Evolutionary conservation across 2,888 invertebrate species (phyloP).

Genomic region (Tinea trinotella): DNA sequence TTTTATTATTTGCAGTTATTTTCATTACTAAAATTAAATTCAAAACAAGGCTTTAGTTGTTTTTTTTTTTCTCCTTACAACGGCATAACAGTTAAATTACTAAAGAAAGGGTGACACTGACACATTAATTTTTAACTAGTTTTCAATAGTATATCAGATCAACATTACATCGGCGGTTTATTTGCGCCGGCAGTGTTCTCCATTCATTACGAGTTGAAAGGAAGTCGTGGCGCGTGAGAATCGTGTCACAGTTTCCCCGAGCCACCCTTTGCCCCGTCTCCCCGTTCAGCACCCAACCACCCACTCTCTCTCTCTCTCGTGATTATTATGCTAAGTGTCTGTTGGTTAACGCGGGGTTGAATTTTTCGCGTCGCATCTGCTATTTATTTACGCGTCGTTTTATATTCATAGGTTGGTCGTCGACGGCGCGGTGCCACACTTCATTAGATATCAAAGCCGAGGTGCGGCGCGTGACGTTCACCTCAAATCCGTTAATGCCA

Average conservation of each 20-base stretch:
- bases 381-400: constrained; percentile 68
- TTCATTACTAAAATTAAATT: too few species aligned
- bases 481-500: constrained; percentile 12
- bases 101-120: constrained; percentile 21
- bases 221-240: constrained; percentile 66
- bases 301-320: constrained; percentile 38
- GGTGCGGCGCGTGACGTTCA: constrained; percentile 2
- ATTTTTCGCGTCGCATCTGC: constrained; percentile 68
- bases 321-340: constrained; percentile 71
- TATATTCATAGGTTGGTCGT: constrained; percentile 54
- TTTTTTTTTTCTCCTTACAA: too few species aligned
- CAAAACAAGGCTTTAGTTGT: too few species aligned
- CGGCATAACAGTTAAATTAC: too few species aligned
- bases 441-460: not conserved
- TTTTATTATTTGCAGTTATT: too few species aligned
- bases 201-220: constrained; percentile 67
- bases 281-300: constrained; percentile 27
- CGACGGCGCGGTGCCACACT: not conserved
- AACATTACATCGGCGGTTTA: constrained; percentile 47
- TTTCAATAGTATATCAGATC: constrained; percentile 36
- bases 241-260: constrained; percentile 52
- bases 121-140: constrained; percentile 34
- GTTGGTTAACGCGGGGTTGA: constrained; percentile 59
- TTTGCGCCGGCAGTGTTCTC: constrained; percentile 44
- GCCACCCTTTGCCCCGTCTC: constrained; percentile 28